These are phyloP conservation scores for Unio delphinus DNA, from an alignment of 2,888 invertebrate species.

Conservation along the genomic window DNA sequence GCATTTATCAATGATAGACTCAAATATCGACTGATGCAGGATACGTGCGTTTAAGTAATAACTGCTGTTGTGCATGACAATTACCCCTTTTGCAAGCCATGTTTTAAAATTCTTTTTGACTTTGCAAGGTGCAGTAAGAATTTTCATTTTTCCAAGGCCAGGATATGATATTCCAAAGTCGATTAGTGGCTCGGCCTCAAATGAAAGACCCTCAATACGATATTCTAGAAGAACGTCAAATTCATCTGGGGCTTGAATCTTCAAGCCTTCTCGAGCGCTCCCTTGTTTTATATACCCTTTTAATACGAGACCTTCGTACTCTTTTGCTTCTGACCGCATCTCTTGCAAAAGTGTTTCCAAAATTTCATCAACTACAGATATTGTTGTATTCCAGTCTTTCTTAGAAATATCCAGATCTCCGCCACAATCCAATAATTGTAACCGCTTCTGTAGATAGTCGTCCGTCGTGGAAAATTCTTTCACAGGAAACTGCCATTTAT, in stretches of 20 bases:
- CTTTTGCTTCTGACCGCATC: constrained; percentile 6
- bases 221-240: constrained; percentile 31
- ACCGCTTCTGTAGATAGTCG: neutral
- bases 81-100: constrained; percentile 5
- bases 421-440: neutral
- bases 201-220: constrained; percentile 15
- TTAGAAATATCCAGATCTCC: constrained; percentile 4
- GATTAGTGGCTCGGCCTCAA: neutral
- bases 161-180: neutral
- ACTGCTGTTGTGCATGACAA: constrained; percentile 3
- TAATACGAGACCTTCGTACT: constrained; percentile 13
- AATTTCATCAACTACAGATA: neutral
- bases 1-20: constrained; percentile 16
- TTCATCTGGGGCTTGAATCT: constrained; percentile 27
- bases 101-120: constrained; percentile 8
- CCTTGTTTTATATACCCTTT: constrained; percentile 27
- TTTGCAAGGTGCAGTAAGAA: neutral
- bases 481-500: constrained; percentile 4
- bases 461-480: neutral
- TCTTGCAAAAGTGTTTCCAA: constrained; percentile 5
- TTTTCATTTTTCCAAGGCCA: neutral
- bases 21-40: constrained; percentile 14
- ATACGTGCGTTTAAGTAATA: constrained; percentile 12
- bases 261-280: constrained; percentile 34
- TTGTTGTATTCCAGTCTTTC: constrained; percentile 6